A percentile compares a stretch with the other conserved stretches of the same genome.
These are phyloP conservation scores for Desmophyllum pertusum DNA, from an alignment of 92 coral and sea anemone species.

Conservation along the genomic window DNA sequence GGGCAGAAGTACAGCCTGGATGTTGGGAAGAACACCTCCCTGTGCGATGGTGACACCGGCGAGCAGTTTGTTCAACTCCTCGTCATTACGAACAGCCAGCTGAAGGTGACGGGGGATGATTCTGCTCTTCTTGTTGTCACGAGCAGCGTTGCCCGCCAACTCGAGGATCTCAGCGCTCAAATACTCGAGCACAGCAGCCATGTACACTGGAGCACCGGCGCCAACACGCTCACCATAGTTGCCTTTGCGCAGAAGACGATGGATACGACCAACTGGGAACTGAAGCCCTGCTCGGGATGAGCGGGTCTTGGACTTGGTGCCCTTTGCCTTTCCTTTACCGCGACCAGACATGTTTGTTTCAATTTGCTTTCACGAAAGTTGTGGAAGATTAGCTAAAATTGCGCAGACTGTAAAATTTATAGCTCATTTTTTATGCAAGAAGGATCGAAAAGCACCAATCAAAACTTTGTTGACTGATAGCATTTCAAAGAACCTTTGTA, in stretches of 20 bases:
- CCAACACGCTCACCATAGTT: slow-evolving; percentile 80
- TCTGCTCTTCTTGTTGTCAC: slow-evolving; percentile 70
- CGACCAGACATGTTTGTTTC: slow-evolving; percentile 85
- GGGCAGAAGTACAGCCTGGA: slow-evolving; percentile 90
- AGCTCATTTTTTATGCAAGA: too few species aligned
- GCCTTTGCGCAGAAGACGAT: slow-evolving; percentile 73
- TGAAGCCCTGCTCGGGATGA: slow-evolving; percentile 87
- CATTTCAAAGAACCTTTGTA: too few species aligned
- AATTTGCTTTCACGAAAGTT: too few species aligned
- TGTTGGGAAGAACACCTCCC: slow-evolving; percentile 63
- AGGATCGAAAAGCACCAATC: too few species aligned
- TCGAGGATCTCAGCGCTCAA: slow-evolving; percentile 64
- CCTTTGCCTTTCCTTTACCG: slow-evolving; percentile 89
- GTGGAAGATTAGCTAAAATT: too few species aligned
- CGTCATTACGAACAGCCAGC: slow-evolving; percentile 53
- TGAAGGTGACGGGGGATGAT: slow-evolving; percentile 64
- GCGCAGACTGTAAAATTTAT: too few species aligned
- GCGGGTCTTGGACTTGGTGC: slow-evolving; percentile 89
- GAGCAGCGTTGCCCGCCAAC: slow-evolving; percentile 73
- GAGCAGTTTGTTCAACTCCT: slow-evolving; percentile 55
- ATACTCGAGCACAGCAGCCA: slow-evolving; percentile 62
- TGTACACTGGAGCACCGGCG: slow-evolving; percentile 84
- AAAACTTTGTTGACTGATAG: too few species aligned
- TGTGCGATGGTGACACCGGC: slow-evolving; percentile 51
- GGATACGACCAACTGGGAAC: slow-evolving; percentile 80